A percentile compares a stretch with the other conserved stretches of the same genome.
These are phyloP conservation scores for Megaceryle alcyon DNA, from an alignment of 2,797 vertebrate genomes.

Conservation along the genomic window DNA sequence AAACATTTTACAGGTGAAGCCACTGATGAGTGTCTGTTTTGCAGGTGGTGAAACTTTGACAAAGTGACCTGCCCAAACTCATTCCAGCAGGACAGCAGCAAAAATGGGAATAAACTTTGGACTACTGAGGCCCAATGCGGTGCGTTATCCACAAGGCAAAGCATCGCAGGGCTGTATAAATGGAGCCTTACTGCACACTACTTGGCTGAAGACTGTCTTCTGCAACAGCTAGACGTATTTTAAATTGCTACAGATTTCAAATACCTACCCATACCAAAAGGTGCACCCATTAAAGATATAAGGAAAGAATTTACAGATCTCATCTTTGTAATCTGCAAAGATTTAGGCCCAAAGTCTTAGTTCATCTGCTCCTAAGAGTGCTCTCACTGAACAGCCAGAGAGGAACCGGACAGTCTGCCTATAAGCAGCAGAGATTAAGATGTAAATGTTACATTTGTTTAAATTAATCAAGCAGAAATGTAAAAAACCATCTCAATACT, in stretches of 20 bases:
- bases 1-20: background rate
- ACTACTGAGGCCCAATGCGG: accelerated
- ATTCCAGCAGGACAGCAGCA: background rate
- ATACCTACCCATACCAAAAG: background rate
- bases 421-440: background rate
- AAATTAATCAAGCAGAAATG: background rate
- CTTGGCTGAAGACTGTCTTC: background rate
- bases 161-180: background rate
- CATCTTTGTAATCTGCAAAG: background rate
- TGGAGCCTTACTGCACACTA: background rate
- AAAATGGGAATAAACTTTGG: background rate
- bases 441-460: background rate
- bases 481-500: background rate
- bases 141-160: background rate
- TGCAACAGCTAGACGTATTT: background rate
- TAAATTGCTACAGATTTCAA: background rate
- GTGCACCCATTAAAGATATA: accelerated
- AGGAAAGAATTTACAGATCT: background rate
- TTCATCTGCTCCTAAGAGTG: background rate
- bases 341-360: background rate
- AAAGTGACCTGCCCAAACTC: background rate
- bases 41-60: background rate
- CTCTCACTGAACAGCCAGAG: background rate
- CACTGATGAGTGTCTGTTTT: background rate
- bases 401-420: background rate